A percentile compares a stretch with the other conserved stretches of the same genome.
phyloP scores from a whole-genome alignment of 1,140 invertebrate species.

The Amphibalanus amphitrite region DNA sequence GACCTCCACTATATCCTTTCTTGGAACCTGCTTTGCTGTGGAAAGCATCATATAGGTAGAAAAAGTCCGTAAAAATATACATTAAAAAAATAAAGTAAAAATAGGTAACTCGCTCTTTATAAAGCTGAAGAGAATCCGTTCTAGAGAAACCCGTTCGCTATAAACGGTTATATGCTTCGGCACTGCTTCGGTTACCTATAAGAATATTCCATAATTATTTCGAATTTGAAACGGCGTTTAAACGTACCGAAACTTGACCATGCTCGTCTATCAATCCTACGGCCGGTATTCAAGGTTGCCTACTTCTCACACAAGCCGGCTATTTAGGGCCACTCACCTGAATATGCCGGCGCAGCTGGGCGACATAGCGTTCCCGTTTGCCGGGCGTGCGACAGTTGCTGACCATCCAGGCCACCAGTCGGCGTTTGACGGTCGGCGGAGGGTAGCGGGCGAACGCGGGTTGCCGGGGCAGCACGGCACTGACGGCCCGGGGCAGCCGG shows the following conservation, averaged over 20 bases:
- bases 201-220: not conserved
- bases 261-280: not conserved
- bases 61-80: too few species aligned
- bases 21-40: too few species aligned
- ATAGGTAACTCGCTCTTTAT: too few species aligned
- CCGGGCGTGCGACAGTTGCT: conserved; percentile 31
- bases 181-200: not conserved
- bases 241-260: not conserved
- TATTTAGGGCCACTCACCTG: not conserved
- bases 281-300: not conserved
- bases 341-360: conserved; percentile 25
- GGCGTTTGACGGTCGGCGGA: conserved; percentile 5
- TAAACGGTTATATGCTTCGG: not conserved
- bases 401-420: conserved; percentile 30
- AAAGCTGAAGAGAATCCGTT: too few species aligned
- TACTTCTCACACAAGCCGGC: not conserved
- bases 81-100: too few species aligned
- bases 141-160: too few species aligned
- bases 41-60: too few species aligned
- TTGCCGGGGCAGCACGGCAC: not conserved
- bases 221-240: not conserved
- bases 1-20: too few species aligned
- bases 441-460: conserved; percentile 7
- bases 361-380: conserved; percentile 27
- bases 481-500: not conserved